Base-by-base conservation (phyloP, 2,888 invertebrate species). In the Steinernema scapterisci region DNA sequence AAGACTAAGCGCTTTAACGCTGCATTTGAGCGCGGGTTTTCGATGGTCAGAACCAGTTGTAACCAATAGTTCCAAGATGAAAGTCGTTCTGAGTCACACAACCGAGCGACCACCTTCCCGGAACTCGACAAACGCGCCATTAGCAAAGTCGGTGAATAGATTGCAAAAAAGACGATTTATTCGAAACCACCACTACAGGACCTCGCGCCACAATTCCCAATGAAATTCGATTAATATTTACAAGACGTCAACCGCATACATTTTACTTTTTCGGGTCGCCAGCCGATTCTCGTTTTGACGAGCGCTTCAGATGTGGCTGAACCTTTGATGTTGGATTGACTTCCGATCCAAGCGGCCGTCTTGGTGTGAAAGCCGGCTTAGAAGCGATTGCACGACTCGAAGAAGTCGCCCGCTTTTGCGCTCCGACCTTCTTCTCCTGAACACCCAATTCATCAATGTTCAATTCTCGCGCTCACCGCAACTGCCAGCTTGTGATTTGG, bases 41-140 rank as follows among this genome's bases (percentile, higher is more conserved):
- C 31, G 31, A 16, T 63, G 63, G 63, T 63, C 31, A 63, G 63
- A 63, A 63, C 63, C 63, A 63, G 63, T 63, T 63, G 63, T 63
- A 63, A 63, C 63, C 63, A 63, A 63, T 63, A 63, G 63, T 31
- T 63, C 63, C 31, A 11, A 63, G 63, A 63, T 31, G 63, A 16
- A 63, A 27, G 63, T 63, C 63, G 63, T 63, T 63, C 63, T 63
- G 63, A 63, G 27, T 63, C 63, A 63, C 5, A 11, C 31, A 63
- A 54, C 23, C 25, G 16, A 63, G 11, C 63, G 63, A 63, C 25
- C 63, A 63, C 5, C 38, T 25, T 63, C 63, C 63, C 63, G 63
- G 63, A 63, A 63, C 63, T 63, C 31, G 31, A 16, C 5, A 5
- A 19, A 48, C 9, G 63, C 63, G 31, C 63, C 63, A 31, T 63